These are phyloP conservation scores for Cyclura pinguis DNA, from an alignment of 2,797 vertebrate genomes.

Conservation along the genomic window DNA sequence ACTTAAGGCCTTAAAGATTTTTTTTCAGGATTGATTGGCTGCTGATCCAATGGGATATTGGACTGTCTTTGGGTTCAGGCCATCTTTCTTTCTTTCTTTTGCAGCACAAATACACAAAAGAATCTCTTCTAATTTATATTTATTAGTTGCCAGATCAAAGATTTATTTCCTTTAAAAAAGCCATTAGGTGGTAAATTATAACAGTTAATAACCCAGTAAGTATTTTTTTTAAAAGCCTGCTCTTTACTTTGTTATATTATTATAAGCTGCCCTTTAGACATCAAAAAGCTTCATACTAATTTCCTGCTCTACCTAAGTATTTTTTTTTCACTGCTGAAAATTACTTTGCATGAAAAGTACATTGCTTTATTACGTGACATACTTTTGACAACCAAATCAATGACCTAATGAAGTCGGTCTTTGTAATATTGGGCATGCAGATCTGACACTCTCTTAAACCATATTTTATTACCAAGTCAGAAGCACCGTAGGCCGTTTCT, in stretches of 20 bases:
- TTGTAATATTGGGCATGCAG: background rate
- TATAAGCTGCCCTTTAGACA: conserved; percentile 25
- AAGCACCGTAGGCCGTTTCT: no score
- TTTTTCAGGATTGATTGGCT: background rate
- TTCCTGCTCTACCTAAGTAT: conserved; percentile 37
- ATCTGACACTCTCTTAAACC: conserved; percentile 5
- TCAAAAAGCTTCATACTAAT: conserved; percentile 15
- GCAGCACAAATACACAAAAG: background rate
- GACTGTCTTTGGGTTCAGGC: background rate
- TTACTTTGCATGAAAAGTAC: conserved; percentile 28
- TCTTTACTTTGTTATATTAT: background rate
- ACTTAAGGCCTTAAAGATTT: background rate
- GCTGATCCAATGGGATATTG: conserved; percentile 16
- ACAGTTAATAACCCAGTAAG: conserved; percentile 34
- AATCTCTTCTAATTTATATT: conserved; percentile 38
- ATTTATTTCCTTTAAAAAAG: background rate
- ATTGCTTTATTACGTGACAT: conserved; percentile 21
- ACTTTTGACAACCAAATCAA: conserved; percentile 13
- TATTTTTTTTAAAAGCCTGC: background rate
- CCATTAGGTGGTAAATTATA: conserved; percentile 25
- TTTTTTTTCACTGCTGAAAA: background rate
- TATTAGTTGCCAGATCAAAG: background rate
- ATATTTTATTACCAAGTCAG: background rate
- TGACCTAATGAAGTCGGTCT: conserved; percentile 30
- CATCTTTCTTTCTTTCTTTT: background rate